Percentiles rank a stretch among this genome's conserved stretches.
Evolutionary conservation across 2,113 vertebrate species (phyloP).

Genomic region (Nesoenas mayeri): DNA sequence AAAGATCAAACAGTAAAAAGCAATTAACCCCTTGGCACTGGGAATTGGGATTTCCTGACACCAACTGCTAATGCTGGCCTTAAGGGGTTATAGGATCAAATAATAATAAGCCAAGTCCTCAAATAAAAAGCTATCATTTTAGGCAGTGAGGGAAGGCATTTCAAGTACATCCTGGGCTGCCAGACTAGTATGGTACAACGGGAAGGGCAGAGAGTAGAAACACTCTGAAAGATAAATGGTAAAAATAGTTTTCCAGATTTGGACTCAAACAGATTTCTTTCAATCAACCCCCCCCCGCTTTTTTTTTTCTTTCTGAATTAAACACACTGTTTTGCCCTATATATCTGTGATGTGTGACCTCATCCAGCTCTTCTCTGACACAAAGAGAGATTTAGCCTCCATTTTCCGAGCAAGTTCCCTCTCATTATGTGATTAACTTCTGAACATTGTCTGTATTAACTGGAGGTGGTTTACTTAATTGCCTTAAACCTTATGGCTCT

Average conservation of each 20-base stretch:
- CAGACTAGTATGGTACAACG: background rate
- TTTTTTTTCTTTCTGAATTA: background rate
- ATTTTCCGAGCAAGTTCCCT: background rate
- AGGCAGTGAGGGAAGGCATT: slow-evolving; percentile 15
- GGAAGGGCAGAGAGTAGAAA: background rate
- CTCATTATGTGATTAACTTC: background rate
- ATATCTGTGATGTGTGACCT: background rate
- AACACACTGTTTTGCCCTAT: background rate
- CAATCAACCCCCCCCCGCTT: background rate
- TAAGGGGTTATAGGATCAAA: slow-evolving; percentile 61
- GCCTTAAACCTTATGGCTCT: background rate
- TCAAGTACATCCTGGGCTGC: background rate
- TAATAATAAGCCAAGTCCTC: slow-evolving; percentile 40
- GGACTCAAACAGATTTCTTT: background rate
- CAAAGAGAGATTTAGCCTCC: background rate
- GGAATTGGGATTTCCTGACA: slow-evolving; percentile 67
- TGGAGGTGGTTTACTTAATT: background rate
- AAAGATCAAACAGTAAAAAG: slow-evolving; percentile 66
- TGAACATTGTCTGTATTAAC: background rate
- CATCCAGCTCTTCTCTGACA: background rate
- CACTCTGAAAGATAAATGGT: background rate
- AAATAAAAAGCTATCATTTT: slow-evolving; percentile 47
- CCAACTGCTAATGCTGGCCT: slow-evolving; percentile 42
- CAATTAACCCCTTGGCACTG: slow-evolving; percentile 66
- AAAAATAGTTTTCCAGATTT: slow-evolving; percentile 32